phyloP scores from a whole-genome alignment of 2,888 invertebrate genomes.

The Sphecodes monilicornis region DNA sequence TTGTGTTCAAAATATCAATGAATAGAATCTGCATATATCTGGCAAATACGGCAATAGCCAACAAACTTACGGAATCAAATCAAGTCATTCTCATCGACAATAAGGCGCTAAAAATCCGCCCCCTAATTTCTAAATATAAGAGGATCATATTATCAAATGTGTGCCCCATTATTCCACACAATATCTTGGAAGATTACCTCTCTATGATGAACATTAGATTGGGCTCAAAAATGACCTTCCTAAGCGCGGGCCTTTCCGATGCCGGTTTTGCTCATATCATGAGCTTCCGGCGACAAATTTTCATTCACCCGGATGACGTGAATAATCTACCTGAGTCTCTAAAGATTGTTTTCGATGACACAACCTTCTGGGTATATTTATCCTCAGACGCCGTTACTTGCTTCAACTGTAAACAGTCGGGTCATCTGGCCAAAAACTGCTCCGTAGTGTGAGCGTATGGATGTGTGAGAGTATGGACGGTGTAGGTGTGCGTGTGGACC shows the following conservation, averaged over 20 bases:
- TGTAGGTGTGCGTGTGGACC: too few relatives aligned
- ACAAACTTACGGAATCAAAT: background rate
- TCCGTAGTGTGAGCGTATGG: too few relatives aligned
- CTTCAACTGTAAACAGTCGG: background rate
- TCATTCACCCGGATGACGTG: conserved; percentile 54
- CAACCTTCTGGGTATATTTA: background rate
- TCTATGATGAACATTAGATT: conserved; percentile 39
- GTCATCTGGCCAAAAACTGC: background rate
- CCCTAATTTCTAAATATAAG: conserved; percentile 44
- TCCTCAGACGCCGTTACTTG: background rate
- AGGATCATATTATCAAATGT: conserved; percentile 60
- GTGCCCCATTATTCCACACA: conserved; percentile 60
- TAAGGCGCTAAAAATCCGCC: conserved; percentile 34
- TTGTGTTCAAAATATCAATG: background rate
- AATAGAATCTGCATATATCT: conserved; percentile 9
- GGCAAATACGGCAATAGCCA: background rate
- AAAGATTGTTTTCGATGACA: background rate
- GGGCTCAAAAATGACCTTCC: conserved; percentile 54
- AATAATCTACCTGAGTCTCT: conserved; percentile 39
- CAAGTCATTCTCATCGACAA: conserved; percentile 26
- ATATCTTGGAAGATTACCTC: conserved; percentile 47
- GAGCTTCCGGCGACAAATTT: conserved; percentile 62
- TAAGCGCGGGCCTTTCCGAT: conserved; percentile 56
- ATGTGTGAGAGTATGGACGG: too few relatives aligned
- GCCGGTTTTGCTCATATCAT: conserved; percentile 50